Evolutionary conservation across 2,113 vertebrate species (phyloP), one percentile per base, ranked within the genome.

Genomic region (Plestiodon gilberti): DNA sequence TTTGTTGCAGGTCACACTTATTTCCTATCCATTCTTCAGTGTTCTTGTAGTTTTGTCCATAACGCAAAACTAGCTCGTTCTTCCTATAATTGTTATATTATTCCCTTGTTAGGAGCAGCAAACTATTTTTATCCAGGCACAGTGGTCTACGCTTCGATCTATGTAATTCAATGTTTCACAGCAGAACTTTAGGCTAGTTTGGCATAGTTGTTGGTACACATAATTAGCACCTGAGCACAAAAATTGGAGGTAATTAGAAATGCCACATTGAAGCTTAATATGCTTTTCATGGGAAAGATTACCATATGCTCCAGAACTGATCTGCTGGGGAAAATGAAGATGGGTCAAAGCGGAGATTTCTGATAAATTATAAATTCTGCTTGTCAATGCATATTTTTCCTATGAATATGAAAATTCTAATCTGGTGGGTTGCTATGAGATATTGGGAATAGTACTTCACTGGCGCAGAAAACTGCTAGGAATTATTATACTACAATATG

Each of bases 201-300:
- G 86, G 86, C 87, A 85, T 78, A 87, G 79, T 69, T 92, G 87
- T 61, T 90, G 59, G 83, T 92, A 87, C 90, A 85, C 74, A 86
- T 55, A 88, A 81, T 62, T 87, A 90, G 87, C 83, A 91, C 92
- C 92, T 90, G 92, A 94, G 33, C 91, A 87, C 71, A 85, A 65
- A 93, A 94, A 93, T 88, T 89, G 90, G 84, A 78, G 83, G 52
- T 93, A 92, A 95, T 94, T 93, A 94, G 89, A 91, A 93, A 52
- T 94, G 91, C 88, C 91, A 93, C 89, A 92, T 90, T 71, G 87
- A 90, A 92, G 84, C 87, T 84, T 84, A 65, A 88, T 13, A 0
- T 87, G 62, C 20, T 91, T 92, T 86, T 83, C 83, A 85, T 78
- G 89, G 22, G 10, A 89, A 89, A 92, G 86, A 80, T 94, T 64